A percentile compares a stretch with the other conserved stretches of the same genome.
Conservation (phyloP, 2,888 invertebrate genomes). For the Ptilodon capucinus region DNA sequence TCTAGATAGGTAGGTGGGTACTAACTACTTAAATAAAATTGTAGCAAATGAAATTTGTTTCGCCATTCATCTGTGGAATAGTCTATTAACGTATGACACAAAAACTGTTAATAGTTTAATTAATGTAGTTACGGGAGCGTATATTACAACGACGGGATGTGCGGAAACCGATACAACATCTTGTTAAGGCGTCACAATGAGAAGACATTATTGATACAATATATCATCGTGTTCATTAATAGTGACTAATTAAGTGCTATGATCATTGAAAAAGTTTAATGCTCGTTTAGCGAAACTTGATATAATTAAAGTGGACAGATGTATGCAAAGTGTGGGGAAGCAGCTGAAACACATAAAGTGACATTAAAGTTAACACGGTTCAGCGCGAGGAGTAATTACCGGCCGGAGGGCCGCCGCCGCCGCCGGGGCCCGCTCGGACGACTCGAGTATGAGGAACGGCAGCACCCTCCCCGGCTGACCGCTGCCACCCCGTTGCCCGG, state of each 20-base stretch:
- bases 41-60: not conserved
- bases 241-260: conserved; percentile 19
- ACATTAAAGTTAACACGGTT: conserved; percentile 70
- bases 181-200: not conserved
- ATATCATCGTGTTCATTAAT: not conserved
- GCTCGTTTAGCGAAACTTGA: conserved; percentile 25
- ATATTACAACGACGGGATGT: not conserved
- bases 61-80: not conserved
- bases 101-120: not conserved
- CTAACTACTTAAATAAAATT: not conserved
- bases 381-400: conserved; percentile 74
- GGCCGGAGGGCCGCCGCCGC: conserved; percentile 45
- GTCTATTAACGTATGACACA: conserved; percentile 2
- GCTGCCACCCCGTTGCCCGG: conserved; percentile 75
- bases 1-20: conserved; percentile 1
- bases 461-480: conserved; percentile 60
- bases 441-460: conserved; percentile 73
- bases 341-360: conserved; percentile 52
- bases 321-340: conserved; percentile 29
- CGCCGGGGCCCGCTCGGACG: conserved; percentile 54
- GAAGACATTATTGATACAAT: not conserved
- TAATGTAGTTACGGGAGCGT: not conserved
- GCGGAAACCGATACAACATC: not conserved
- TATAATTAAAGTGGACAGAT: conserved; percentile 35
- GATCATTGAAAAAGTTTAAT: conserved; percentile 21